phyloP scores from a whole-genome alignment of 2,113 vertebrate genomes.

The Rhadina sibilatrix region DNA sequence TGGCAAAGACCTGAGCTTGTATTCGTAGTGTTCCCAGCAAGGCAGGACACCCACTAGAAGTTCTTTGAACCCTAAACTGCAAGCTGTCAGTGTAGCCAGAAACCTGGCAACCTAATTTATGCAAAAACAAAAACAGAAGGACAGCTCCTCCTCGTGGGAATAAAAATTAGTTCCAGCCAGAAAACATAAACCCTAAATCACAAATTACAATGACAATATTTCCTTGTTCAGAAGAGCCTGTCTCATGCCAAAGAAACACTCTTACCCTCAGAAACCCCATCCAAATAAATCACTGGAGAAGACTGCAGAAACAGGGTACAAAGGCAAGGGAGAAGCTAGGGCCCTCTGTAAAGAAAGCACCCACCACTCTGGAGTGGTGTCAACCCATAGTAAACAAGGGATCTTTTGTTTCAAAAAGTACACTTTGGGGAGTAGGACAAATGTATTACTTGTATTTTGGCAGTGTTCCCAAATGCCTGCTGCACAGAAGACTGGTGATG shows the following conservation, averaged over 20 bases:
- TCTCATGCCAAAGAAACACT: not conserved
- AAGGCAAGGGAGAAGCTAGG: not conserved
- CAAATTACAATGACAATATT: not conserved
- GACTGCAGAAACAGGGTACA: not conserved
- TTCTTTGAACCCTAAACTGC: not conserved
- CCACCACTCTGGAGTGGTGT: not conserved
- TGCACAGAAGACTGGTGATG: not conserved
- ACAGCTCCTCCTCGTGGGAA: conserved; percentile 32
- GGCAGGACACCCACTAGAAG: not conserved
- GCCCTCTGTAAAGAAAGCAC: not conserved
- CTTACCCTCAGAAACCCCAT: not conserved
- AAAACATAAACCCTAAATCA: conserved; percentile 8
- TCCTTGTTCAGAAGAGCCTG: not conserved
- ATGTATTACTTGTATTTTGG: not conserved
- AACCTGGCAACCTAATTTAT: not conserved
- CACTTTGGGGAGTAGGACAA: not conserved
- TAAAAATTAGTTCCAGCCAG: conserved; percentile 26
- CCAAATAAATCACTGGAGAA: not conserved
- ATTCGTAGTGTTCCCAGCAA: not conserved
- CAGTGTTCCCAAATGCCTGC: not conserved
- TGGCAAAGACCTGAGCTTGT: not conserved
- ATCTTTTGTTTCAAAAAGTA: not conserved
- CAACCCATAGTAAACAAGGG: not conserved
- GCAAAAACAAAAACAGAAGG: conserved; percentile 7
- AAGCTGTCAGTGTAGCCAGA: not conserved